These are phyloP conservation scores for Leptodirus hochenwartii DNA, from an alignment of 2,888 invertebrate genomes.

Conservation along the genomic window DNA sequence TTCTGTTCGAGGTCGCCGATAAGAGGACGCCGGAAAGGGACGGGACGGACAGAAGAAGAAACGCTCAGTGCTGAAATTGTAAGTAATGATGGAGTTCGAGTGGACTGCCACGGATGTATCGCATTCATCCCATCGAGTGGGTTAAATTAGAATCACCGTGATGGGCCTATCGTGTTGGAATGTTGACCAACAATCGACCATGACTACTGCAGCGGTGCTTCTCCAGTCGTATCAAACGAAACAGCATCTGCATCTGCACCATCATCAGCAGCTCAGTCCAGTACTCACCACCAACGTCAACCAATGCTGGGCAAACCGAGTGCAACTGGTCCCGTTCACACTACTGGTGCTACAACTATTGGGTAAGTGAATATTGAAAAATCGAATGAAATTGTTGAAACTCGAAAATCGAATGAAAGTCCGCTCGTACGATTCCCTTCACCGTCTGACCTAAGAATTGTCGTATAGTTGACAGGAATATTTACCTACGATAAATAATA, in stretches of 20 bases:
- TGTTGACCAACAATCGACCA: no score
- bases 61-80: conserved; percentile 13
- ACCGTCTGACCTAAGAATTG: no score
- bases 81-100: conserved; percentile 9
- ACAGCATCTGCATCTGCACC: conserved; percentile 8
- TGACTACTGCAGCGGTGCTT: no score
- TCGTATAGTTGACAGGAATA: no score
- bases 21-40: conserved; percentile 18
- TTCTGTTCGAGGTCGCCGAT: conserved; percentile 17
- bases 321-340: conserved; percentile 4
- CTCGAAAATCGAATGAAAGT: no score
- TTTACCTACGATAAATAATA: no score
- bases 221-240: no score
- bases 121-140: no score
- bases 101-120: conserved; percentile 13
- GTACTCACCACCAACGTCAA: background rate
- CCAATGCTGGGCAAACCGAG: background rate
- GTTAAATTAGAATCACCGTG: no score
- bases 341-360: conserved; percentile 14
- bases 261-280: conserved; percentile 8
- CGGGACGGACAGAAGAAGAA: background rate
- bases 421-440: no score
- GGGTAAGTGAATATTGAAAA: conserved; percentile 13
- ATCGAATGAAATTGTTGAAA: background rate
- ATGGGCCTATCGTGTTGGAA: no score